These are phyloP conservation scores for Athene noctua DNA, from an alignment of 2,113 vertebrate species.

Conservation along the genomic window DNA sequence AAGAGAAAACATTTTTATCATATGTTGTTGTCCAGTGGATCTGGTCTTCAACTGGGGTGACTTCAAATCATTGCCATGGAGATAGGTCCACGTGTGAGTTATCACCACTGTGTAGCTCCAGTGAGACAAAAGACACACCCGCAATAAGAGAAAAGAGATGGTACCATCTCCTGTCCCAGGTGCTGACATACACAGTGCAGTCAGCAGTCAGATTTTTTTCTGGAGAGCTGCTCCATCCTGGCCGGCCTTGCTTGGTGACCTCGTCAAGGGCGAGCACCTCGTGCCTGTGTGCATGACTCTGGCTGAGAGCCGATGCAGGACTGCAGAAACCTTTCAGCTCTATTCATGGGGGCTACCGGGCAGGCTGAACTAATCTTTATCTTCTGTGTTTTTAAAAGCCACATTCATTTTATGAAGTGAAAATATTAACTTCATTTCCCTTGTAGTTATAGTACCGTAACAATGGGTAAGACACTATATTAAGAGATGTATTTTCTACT, in stretches of 20 bases:
- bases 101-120: not conserved
- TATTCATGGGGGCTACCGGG: not conserved
- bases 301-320: not conserved
- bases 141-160: not conserved
- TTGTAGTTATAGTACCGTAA: not conserved
- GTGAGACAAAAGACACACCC: not conserved
- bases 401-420: not conserved
- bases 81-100: not conserved
- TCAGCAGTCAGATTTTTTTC: not conserved
- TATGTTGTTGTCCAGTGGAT: not conserved
- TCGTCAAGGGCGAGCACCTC: fast-evolving
- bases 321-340: not conserved
- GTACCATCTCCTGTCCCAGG: not conserved
- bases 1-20: not conserved
- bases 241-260: not conserved
- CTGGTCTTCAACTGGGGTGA: not conserved
- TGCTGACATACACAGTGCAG: not conserved
- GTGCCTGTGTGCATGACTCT: not conserved
- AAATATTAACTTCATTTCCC: not conserved
- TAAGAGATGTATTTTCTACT: not conserved
- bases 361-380: not conserved
- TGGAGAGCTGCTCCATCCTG: not conserved
- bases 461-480: not conserved
- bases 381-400: not conserved
- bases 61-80: not conserved